A percentile compares a stretch with the other conserved stretches of the same genome.
phyloP scores from a whole-genome alignment of 2,113 vertebrate genomes.

The Camelus dromedarius region DNA sequence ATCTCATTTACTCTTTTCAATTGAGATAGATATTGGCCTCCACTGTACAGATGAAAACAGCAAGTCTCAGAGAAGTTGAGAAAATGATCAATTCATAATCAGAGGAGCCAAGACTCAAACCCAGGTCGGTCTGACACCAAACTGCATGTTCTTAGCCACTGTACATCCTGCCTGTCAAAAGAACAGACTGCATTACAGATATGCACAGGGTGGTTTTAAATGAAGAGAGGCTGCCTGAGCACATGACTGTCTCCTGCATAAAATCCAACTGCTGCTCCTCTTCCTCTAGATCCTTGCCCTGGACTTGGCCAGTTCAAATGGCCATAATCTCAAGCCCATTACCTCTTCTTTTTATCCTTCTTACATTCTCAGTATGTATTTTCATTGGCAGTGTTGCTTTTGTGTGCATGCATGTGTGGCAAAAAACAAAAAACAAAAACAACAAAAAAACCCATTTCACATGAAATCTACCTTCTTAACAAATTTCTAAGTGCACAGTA shows the following conservation, averaged over 20 bases:
- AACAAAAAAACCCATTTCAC: too few species aligned
- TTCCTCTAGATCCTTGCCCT: background rate
- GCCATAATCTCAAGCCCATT: background rate
- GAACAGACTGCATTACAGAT: background rate
- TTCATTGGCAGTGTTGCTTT: background rate
- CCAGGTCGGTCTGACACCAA: background rate
- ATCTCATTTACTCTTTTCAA: constrained; percentile 19
- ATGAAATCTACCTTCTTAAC: background rate
- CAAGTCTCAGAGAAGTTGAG: background rate
- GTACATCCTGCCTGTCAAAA: background rate
- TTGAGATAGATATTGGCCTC: background rate
- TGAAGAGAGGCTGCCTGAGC: background rate
- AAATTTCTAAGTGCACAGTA: background rate
- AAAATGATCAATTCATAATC: constrained; percentile 37
- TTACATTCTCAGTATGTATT: background rate
- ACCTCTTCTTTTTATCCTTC: background rate
- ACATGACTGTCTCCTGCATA: background rate
- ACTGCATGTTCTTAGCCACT: background rate
- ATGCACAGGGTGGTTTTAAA: background rate
- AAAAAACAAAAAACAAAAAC: background rate
- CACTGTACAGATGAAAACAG: constrained; percentile 14
- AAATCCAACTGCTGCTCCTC: background rate
- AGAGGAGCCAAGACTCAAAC: background rate
- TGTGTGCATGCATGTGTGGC: background rate
- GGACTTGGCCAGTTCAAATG: background rate